phyloP scores from a whole-genome alignment of 2,888 invertebrate species.

The Colostygia pectinataria region DNA sequence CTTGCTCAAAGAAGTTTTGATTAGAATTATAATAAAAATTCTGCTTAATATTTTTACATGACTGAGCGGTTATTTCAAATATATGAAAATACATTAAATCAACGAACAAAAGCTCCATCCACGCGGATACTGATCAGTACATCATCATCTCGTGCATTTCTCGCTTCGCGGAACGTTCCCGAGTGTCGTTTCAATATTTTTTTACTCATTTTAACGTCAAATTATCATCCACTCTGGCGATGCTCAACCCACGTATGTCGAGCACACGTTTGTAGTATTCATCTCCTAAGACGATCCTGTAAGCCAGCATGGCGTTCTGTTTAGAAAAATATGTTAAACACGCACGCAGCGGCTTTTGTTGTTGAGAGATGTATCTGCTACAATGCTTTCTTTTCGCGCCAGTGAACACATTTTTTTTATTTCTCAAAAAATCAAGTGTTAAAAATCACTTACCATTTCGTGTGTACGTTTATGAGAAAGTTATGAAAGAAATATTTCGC shows the following conservation, averaged over 20 bases:
- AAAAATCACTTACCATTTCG: conserved; percentile 61
- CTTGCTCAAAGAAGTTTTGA: no score
- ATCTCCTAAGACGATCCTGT: conserved; percentile 66
- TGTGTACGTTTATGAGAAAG: conserved; percentile 53
- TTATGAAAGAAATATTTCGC: conserved; percentile 53
- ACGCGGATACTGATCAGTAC: conserved; percentile 17
- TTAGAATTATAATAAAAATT: neutral
- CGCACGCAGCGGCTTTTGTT: conserved; percentile 67
- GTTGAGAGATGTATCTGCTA: conserved; percentile 69
- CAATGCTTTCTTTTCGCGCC: conserved; percentile 72
- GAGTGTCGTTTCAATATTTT: conserved; percentile 35
- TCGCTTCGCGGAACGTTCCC: conserved; percentile 20
- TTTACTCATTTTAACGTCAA: conserved; percentile 47
- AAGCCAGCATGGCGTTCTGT: conserved; percentile 63
- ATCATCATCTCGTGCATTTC: conserved; percentile 25
- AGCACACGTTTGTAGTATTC: conserved; percentile 67
- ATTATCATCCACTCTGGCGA: conserved; percentile 52
- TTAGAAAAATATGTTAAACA: conserved; percentile 74
- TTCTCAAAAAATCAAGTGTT: conserved; percentile 65
- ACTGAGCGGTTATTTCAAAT: conserved; percentile 4
- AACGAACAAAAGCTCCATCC: conserved; percentile 20
- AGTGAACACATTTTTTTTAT: conserved; percentile 73
- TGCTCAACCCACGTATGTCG: conserved; percentile 50
- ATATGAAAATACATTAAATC: conserved; percentile 1
- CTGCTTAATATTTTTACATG: conserved; percentile 2